Base-by-base conservation (phyloP, 1,140 invertebrate species). In the Carcinoscorpius rotundicauda region DNA sequence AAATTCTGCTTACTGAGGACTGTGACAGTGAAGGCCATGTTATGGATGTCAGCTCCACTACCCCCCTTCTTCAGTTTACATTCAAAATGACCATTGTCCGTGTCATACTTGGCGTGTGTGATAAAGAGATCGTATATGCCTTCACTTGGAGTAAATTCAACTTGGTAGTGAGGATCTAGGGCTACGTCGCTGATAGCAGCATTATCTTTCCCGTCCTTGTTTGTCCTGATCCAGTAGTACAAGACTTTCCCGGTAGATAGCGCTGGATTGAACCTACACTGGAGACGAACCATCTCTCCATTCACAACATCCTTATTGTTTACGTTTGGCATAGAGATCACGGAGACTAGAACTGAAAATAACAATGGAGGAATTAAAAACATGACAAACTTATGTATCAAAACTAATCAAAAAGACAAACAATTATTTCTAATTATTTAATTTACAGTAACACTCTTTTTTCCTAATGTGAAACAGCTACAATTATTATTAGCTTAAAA, bases 71-170 rank as follows among this genome's bases (percentile, higher is more conserved):
- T 93, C 58, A 93, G 82, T 48, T 87, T 83, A 74, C 92, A 96
- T 78, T 93, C 90, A 78, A 94, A 95, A 68, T 86, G 84, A 4
- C 91, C 92, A 74, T 95, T 93, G 78, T 96, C 91, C 0, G 89
- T 81, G 71, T 88, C 88, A 78, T 94, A 95, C 48, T 87, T 71
- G 9, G 75, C 73, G 48, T 64, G 65, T 63, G 69, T 69, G 69
- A 96, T 92, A 72, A 87, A 81, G 70, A 96, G 81, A 78, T 95
- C 91, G 78, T 93, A 96, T 51, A 86, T 84, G 10, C 92, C 92
- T 62, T 88, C 84, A 9, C 83, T 82, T 4, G 88, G 86, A 66
- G 82, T 82, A 75, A 85, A 87, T 71, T 86, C 86, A 68, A 90
- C 80, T 76, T 86, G 84, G 79, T 91, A 91, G 74, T 87, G 87